Base-by-base conservation (phyloP, 2,888 invertebrate genomes). In the Galeopsomyia nigrocyanea region DNA sequence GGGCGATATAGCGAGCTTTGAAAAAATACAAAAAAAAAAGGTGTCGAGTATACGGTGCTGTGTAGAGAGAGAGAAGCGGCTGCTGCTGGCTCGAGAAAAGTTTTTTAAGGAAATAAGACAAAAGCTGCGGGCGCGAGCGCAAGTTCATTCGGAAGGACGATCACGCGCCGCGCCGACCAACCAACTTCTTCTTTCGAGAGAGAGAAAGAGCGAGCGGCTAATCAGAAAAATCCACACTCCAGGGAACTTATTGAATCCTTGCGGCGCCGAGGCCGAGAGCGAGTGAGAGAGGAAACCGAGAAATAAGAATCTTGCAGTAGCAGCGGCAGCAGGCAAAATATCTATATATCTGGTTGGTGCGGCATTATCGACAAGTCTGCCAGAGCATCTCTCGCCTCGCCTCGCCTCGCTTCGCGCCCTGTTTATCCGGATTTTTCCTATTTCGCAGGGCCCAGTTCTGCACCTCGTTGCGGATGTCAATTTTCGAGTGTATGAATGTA, bases 141-240 rank as follows among this genome's bases (percentile, higher is more conserved):
- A 64, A 72, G 53, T 74, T 76, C 78, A 80, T 82, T 82, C 78
- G 76, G 82, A 72, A 84, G 79, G 83, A 80, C 79, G 82, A 83
- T 84, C 84, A 84, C 84, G 84, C 82, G 80, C 83, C 51, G 55
- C 57, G 68, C 77, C 75, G 78, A 76, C 79, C 80, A 80, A 79
- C 83, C 82, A 84, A 84, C 82, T 84, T 83, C 79, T 39, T 39
- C 39, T 3, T 3, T 3, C 10, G 39, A 39, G 39, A 39, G 26
- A 26, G 26, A 26, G 26, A 26, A 5, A 26, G 5, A 26, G 73
- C 78, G 19, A 47, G 26, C 31, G 79, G 81, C 83, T 84, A 84
- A 84, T 84, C 84, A 84, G 83, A 84, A 84, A 84, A 84, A 83
- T 84, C 84, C 82, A 84, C 84, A 82, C 83, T 80, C 76, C 78